These are phyloP conservation scores for Lithophane leautieri DNA, from an alignment of 2,888 invertebrate species.

Conservation along the genomic window DNA sequence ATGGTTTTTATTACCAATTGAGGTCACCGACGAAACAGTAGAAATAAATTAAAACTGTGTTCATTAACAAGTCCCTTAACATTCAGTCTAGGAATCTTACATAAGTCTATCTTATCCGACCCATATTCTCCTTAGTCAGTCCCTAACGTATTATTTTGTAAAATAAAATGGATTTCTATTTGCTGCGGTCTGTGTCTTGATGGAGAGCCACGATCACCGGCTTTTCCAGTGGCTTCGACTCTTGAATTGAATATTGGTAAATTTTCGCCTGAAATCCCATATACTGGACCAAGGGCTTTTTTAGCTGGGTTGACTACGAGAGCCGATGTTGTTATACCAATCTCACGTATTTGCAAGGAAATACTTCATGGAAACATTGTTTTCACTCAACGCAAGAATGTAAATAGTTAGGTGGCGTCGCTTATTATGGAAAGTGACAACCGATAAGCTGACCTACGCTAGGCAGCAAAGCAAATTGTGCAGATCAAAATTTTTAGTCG, in stretches of 20 bases:
- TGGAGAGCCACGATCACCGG: background rate
- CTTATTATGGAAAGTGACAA: background rate
- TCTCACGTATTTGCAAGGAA: slow-evolving; percentile 3
- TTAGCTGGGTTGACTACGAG: background rate
- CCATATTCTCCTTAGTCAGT: background rate
- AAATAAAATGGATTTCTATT: background rate
- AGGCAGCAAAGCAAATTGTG: no score
- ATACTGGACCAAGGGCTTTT: background rate
- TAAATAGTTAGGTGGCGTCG: background rate
- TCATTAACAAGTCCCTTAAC: background rate
- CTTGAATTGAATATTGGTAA: background rate
- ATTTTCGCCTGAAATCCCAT: background rate
- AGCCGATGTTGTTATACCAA: background rate
- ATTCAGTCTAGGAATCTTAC: background rate
- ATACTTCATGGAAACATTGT: background rate
- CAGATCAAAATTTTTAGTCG: background rate
- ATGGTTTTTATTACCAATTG: background rate
- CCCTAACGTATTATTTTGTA: background rate
- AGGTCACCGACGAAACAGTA: background rate
- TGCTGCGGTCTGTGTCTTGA: background rate
- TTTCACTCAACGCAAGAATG: background rate
- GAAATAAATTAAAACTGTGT: background rate
- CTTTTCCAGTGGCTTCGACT: background rate
- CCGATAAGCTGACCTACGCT: background rate
- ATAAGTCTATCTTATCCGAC: no score